Percentiles rank a stretch among this genome's conserved stretches.
Conservation (phyloP, 2,888 invertebrate species). For the Synanthedon tipuliformis region DNA sequence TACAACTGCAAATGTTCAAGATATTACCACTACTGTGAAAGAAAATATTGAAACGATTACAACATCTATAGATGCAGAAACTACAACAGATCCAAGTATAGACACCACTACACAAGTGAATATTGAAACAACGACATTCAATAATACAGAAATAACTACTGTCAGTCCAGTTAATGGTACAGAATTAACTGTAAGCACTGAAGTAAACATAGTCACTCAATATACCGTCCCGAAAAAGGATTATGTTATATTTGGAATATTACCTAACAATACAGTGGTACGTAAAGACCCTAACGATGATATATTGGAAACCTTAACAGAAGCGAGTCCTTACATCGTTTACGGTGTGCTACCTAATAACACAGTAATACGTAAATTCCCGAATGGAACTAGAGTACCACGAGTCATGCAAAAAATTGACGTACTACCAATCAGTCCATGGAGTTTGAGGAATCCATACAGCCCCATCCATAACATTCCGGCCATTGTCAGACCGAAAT, state of each 20-base stretch:
- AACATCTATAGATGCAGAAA: conserved; percentile 12
- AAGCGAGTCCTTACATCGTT: conserved; percentile 78
- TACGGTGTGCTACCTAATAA: conserved; percentile 83
- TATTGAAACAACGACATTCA: conserved; percentile 23
- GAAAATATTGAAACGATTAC: conserved; percentile 20
- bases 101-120: conserved; percentile 19
- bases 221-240: conserved; percentile 70
- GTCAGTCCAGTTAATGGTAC: conserved; percentile 18
- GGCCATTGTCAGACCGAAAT: conserved; percentile 67
- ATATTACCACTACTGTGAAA: not conserved
- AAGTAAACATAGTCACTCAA: conserved; percentile 23
- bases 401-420: conserved; percentile 72
- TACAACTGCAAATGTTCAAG: not conserved
- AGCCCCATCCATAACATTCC: conserved; percentile 72
- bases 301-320: conserved; percentile 74
- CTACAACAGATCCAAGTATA: conserved; percentile 8
- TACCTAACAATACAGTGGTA: conserved; percentile 83
- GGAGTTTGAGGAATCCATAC: conserved; percentile 70
- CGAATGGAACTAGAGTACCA: conserved; percentile 83
- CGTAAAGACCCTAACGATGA: conserved; percentile 78
- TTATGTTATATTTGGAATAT: conserved; percentile 80
- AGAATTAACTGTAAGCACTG: conserved; percentile 26
- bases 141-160: conserved; percentile 19
- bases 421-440: conserved; percentile 71
- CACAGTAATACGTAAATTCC: conserved; percentile 82